Conservation (phyloP, 1,140 invertebrate genomes). For the Drosophila serrata region DNA sequence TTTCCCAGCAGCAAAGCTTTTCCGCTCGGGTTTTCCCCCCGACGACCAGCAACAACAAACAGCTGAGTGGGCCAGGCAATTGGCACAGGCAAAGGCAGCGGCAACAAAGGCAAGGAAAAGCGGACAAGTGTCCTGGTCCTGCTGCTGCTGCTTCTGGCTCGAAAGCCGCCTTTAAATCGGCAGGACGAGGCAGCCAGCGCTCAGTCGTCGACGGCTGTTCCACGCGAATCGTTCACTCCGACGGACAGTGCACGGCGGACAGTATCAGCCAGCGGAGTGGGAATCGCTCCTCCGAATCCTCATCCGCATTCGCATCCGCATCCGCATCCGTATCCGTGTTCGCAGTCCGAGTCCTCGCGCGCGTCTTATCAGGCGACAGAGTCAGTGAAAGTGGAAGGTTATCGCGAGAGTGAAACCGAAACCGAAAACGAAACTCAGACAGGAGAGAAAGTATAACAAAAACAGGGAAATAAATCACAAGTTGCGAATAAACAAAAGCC, state of each 20-base stretch:
- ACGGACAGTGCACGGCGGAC: constrained; percentile 19
- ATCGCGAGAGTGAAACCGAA: constrained; percentile 37
- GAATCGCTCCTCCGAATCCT: constrained; percentile 31
- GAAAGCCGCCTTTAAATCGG: constrained; percentile 55
- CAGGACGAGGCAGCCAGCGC: constrained; percentile 44
- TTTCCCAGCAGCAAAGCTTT: constrained; percentile 54
- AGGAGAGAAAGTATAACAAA: constrained; percentile 68
- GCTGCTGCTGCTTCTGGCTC: background rate
- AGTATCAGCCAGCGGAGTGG: constrained; percentile 12
- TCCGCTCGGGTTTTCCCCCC: constrained; percentile 30
- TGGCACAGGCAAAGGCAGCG: constrained; percentile 33
- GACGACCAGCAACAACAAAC: constrained; percentile 49
- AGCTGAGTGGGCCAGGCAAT: constrained; percentile 70
- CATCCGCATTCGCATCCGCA: constrained; percentile 1
- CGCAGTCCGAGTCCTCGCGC: constrained; percentile 33
- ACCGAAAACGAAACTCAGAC: constrained; percentile 26
- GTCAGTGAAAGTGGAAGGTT: constrained; percentile 50
- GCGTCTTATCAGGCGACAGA: constrained; percentile 66
- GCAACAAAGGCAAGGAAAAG: constrained; percentile 45
- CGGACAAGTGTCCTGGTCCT: constrained; percentile 70
- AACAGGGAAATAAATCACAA: constrained; percentile 75
- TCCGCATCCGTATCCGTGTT: constrained; percentile 7
- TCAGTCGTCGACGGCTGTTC: constrained; percentile 77
- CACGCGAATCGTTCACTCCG: constrained; percentile 66
- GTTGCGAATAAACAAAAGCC: constrained; percentile 58